Base-by-base conservation (phyloP, 2,888 invertebrate species). In the Drosophila ustulata region DNA sequence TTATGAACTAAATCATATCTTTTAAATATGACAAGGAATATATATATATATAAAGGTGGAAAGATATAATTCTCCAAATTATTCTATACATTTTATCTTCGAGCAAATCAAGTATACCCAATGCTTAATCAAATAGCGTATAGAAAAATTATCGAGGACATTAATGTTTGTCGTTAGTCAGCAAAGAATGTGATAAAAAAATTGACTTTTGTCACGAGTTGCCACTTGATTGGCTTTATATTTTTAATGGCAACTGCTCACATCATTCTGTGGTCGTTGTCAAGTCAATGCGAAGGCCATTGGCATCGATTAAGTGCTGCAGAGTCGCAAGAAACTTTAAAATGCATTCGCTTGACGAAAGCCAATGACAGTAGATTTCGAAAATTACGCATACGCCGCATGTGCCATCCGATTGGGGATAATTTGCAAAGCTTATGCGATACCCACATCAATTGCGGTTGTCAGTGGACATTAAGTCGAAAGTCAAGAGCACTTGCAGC, bases 301-400 rank as follows among this genome's bases (percentile, higher is more conserved):
- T 57, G 61, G 18, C 62, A 46, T 23, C 18, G 47, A 18, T 65
- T 43, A 47, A 65, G 53, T 32, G 65, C 30, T 11, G 57, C 37
- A 4, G n/a, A 43, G 50, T 47, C 49, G 5, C 13, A 18, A 18
- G 8, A 23, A 39, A 59, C 18, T 65, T 69, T 46, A 23, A 53
- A 56, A 43, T 71, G 64, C 71, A 57, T 37, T 59, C 23, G 25
- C 39, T 43, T 45, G 63, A 32, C 30, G 8, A 56, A 47, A 51
- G 11, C 9, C 30, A 45, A 3, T 39, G 55, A 52, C 56, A 61
- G 41, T 8, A 34, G 46, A 41, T 43, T 45, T 51, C 52, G 34
- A 37, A 61, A 57, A 75, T 75, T 75, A 46, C 66, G 75, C 56
- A 75, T 75, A 75, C 75, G 75, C 66, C 53, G 49, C 43, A 28